Evolutionary conservation across 2,797 vertebrate genomes (phyloP).

Genomic region (Sylvia borin): DNA sequence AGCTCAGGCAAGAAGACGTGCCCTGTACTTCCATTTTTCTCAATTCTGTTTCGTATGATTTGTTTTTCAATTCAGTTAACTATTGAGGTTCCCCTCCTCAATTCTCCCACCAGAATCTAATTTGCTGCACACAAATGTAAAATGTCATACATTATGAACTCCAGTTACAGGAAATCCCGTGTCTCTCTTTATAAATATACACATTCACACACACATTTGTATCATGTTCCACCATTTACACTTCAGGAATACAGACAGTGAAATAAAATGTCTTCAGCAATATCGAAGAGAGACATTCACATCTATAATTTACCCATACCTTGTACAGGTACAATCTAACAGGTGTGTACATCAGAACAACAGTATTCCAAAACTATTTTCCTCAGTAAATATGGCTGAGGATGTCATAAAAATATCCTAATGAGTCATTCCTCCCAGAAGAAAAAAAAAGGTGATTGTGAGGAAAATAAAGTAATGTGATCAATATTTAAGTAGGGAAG

Average conservation of each 20-base stretch:
- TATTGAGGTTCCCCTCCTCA: not conserved
- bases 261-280: not conserved
- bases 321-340: not conserved
- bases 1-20: not conserved
- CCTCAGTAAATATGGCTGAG: not conserved
- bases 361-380: not conserved
- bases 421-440: not conserved
- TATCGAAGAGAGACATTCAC: not conserved
- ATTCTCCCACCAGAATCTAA: not conserved
- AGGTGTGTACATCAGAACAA: not conserved
- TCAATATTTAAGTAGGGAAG: not conserved
- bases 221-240: not conserved
- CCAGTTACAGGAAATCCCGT: not conserved
- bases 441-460: not conserved
- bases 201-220: not conserved
- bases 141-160: not conserved
- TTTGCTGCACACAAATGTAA: not conserved
- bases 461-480: not conserved
- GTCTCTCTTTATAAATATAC: rapidly evolving
- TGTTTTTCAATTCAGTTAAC: not conserved
- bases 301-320: not conserved
- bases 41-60: not conserved
- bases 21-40: not conserved
- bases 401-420: not conserved
- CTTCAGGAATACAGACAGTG: not conserved